Conservation (phyloP, 2,888 invertebrate species). For the Andrena hattorfiana region DNA sequence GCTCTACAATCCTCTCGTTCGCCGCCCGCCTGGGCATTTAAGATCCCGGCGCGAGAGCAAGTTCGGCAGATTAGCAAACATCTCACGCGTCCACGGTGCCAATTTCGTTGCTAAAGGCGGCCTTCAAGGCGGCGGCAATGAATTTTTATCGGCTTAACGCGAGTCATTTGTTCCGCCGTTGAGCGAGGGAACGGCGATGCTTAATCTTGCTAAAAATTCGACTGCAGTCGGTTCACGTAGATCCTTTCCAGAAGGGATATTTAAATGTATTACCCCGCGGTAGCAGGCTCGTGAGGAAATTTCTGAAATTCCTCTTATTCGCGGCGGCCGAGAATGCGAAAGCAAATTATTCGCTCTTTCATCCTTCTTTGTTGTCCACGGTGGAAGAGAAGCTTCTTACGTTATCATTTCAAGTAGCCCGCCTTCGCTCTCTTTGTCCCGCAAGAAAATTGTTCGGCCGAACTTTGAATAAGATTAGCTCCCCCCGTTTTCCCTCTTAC, state of each 20-base stretch:
- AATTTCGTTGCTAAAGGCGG: constrained; percentile 69
- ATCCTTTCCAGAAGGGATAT: constrained; percentile 57
- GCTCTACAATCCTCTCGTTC: not conserved
- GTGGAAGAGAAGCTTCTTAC: constrained; percentile 32
- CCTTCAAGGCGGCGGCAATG: constrained; percentile 61
- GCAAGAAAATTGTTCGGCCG: constrained; percentile 43
- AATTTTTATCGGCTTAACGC: constrained; percentile 68
- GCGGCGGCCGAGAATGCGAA: constrained; percentile 18
- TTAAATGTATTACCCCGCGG: constrained; percentile 54
- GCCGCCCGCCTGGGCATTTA: constrained; percentile 17
- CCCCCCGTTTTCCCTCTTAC: not conserved
- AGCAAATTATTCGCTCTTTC: constrained; percentile 47
- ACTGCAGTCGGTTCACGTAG: constrained; percentile 61
- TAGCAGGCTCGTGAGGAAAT: constrained; percentile 37
- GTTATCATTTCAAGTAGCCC: constrained; percentile 46
- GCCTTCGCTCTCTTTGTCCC: constrained; percentile 37
- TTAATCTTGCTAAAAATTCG: constrained; percentile 58
- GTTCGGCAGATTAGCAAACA: constrained; percentile 70
- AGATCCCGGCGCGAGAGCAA: constrained; percentile 31
- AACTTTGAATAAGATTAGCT: constrained; percentile 45
- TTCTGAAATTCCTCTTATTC: constrained; percentile 42
- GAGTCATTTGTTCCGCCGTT: constrained; percentile 57
- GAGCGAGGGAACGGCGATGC: constrained; percentile 55
- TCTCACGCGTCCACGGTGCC: constrained; percentile 70
- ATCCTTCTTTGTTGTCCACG: constrained; percentile 12